These are phyloP conservation scores for Dendrolimus kikuchii DNA, from an alignment of 1,140 invertebrate genomes.

Conservation along the genomic window DNA sequence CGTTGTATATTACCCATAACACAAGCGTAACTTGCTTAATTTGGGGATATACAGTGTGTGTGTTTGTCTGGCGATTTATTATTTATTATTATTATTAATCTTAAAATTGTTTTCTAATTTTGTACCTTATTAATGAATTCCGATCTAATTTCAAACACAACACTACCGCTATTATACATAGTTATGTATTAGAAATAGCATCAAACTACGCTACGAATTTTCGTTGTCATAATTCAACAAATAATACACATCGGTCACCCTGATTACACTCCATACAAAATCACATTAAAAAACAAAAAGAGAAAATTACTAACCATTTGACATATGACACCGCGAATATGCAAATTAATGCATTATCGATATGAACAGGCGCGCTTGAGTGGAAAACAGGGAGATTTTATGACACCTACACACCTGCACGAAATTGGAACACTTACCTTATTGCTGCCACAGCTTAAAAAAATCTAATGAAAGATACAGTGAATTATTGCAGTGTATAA, in stretches of 20 bases:
- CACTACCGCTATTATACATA: too few species aligned
- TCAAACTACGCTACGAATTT: too few species aligned
- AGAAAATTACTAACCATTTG: conserved; percentile 69
- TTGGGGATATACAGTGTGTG: too few species aligned
- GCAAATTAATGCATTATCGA: conserved; percentile 70
- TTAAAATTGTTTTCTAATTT: too few species aligned
- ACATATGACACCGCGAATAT: conserved; percentile 71
- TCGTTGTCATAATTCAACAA: conserved; percentile 9
- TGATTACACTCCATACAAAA: conserved; percentile 46
- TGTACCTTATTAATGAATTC: too few species aligned
- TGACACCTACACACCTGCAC: conserved; percentile 33
- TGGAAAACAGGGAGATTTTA: conserved; percentile 51
- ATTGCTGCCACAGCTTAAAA: conserved; percentile 21
- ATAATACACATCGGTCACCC: conserved; percentile 8
- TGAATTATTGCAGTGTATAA: too few species aligned
- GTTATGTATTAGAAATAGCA: too few species aligned
- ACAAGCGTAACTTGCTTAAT: too few species aligned
- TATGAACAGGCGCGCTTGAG: conserved; percentile 58
- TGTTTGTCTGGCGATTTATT: too few species aligned
- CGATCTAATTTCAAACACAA: too few species aligned
- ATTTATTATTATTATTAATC: too few species aligned
- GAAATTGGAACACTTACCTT: conserved; percentile 17
- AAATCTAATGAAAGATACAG: conserved; percentile 1
- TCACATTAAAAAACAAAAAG: conserved; percentile 51
- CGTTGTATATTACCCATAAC: too few species aligned